Percentiles rank a stretch among this genome's conserved stretches.
Conservation (phyloP, 2,113 vertebrate genomes). For the Piprites chloris region DNA sequence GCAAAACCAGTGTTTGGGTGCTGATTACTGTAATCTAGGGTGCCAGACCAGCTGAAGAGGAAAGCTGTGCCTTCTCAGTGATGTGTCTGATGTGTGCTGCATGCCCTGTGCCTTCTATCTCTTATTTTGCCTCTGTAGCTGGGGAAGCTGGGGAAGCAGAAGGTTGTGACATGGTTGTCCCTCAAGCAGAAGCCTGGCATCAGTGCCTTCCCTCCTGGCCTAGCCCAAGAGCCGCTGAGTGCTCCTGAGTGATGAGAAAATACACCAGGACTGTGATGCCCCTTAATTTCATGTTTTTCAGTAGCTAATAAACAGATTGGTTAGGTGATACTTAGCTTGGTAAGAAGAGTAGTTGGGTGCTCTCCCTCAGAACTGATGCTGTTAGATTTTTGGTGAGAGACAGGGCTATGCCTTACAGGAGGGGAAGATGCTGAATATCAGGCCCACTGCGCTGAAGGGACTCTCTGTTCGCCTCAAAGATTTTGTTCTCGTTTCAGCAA, state of each 20-base stretch:
- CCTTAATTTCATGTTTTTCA: background rate
- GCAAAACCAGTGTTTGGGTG: slow-evolving; percentile 5
- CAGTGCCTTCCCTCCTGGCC: background rate
- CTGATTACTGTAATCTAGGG: background rate
- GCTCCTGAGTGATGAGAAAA: rapidly evolving
- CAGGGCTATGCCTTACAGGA: background rate
- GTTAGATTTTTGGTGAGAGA: background rate
- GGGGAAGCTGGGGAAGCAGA: background rate
- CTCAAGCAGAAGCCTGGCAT: background rate
- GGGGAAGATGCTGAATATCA: background rate
- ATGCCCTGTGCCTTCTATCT: background rate
- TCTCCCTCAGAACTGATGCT: background rate
- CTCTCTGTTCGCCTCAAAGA: background rate
- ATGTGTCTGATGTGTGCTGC: background rate
- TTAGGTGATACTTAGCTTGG: background rate
- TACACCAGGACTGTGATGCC: background rate
- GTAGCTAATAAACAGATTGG: background rate
- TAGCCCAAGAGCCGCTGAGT: background rate
- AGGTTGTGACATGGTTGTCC: rapidly evolving
- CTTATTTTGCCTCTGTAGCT: background rate
- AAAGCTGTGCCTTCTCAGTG: background rate
- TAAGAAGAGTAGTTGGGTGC: background rate
- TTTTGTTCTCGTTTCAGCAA: background rate
- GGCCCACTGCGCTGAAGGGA: background rate
- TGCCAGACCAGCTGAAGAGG: background rate